Conservation (phyloP, 35 echinoderm and acorn worm genomes). For the Anneissia japonica region DNA sequence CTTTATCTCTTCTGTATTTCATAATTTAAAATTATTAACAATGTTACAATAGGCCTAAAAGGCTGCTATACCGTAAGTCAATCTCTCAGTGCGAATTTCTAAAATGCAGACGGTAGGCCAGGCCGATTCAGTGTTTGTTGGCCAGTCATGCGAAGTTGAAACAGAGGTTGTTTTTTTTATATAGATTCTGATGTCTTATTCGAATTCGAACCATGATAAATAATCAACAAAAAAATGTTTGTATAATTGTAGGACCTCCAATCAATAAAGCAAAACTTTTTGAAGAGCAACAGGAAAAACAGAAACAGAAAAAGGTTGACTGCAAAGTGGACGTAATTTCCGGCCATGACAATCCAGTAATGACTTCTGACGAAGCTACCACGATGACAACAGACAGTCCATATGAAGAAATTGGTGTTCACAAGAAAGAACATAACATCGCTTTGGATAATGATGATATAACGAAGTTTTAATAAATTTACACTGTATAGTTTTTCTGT, state of each 20-base stretch:
- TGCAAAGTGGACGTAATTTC: background rate
- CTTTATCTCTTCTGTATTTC: too few relatives aligned
- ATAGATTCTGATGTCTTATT: too few relatives aligned
- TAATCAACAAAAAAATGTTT: background rate
- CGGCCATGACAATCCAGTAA: background rate
- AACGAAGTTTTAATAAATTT: background rate
- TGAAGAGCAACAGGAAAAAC: constrained; percentile 37
- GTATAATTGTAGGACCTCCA: constrained; percentile 54
- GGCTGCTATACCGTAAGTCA: background rate
- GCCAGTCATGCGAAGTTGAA: too few relatives aligned
- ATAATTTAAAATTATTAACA: too few relatives aligned
- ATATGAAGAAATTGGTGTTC: background rate
- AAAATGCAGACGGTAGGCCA: too few relatives aligned
- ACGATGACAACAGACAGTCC: background rate
- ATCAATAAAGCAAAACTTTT: constrained; percentile 65
- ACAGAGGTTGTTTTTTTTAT: too few relatives aligned
- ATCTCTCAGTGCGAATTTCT: background rate
- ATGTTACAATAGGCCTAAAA: too few relatives aligned
- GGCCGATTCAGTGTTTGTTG: too few relatives aligned
- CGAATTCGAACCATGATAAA: too few relatives aligned
- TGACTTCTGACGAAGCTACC: background rate
- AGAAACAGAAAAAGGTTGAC: background rate
- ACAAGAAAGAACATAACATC: background rate
- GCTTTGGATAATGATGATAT: background rate
- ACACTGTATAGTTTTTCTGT: too few relatives aligned